Evolutionary conservation across 2,797 vertebrate genomes (phyloP).

Genomic region (Cuculus canorus): DNA sequence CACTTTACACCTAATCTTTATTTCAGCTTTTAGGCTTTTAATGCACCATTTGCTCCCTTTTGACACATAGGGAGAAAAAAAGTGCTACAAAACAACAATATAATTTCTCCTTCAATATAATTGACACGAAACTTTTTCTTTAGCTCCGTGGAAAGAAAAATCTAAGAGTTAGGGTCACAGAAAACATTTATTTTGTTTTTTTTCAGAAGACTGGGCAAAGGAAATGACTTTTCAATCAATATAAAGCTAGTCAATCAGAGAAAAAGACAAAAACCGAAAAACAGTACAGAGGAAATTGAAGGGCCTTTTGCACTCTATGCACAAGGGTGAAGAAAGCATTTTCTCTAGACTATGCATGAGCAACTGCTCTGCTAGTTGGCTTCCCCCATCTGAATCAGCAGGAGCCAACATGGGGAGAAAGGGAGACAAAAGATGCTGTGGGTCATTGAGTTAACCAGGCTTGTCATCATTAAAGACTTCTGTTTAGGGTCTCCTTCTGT

Average conservation of each 20-base stretch:
- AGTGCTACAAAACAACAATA: conserved; percentile 64
- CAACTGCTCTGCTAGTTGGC: conserved; percentile 23
- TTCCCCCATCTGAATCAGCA: conserved; percentile 23
- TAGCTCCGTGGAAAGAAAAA: conserved; percentile 37
- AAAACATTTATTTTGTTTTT: conserved; percentile 54
- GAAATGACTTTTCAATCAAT: conserved; percentile 66
- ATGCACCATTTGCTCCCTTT: conserved; percentile 75
- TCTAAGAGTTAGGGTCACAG: conserved; percentile 57
- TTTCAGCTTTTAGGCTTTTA: conserved; percentile 76
- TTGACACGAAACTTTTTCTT: conserved; percentile 57
- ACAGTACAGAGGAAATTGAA: conserved; percentile 43
- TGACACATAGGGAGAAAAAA: conserved; percentile 69
- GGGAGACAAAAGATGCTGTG: conserved; percentile 50
- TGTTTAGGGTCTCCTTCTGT: conserved; percentile 42
- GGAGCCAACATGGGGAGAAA: conserved; percentile 43
- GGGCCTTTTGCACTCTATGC: conserved; percentile 29
- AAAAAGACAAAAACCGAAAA: conserved; percentile 37
- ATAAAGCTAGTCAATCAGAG: conserved; percentile 61
- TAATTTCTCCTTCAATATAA: conserved; percentile 68
- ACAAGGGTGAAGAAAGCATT: conserved; percentile 33
- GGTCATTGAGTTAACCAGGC: conserved; percentile 56
- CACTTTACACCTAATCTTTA: conserved; percentile 78
- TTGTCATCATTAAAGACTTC: conserved; percentile 43
- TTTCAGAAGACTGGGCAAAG: conserved; percentile 59
- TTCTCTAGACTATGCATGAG: conserved; percentile 29